phyloP scores from a whole-genome alignment of 2,797 vertebrate species.

The Mus minutoides region DNA sequence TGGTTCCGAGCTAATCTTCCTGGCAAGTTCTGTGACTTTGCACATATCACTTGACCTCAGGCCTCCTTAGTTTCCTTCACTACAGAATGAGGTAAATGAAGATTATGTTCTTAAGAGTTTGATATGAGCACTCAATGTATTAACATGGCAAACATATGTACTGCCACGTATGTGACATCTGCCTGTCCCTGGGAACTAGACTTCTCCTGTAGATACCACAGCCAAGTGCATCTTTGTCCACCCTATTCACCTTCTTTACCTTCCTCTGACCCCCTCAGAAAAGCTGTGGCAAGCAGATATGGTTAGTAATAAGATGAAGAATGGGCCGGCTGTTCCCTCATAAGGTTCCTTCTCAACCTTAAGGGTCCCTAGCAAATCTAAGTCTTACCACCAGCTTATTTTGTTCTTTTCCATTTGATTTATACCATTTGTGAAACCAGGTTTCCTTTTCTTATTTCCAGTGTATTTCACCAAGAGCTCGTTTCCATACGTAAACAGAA shows the following conservation, averaged over 20 bases:
- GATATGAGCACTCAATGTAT: background rate
- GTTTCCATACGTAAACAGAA: constrained; percentile 37
- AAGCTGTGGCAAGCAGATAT: background rate
- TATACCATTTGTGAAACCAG: background rate
- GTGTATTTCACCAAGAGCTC: constrained; percentile 53
- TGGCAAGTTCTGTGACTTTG: background rate
- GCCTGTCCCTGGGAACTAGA: background rate
- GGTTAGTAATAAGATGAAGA: constrained; percentile 38
- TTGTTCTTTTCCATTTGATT: background rate
- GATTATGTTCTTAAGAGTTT: background rate
- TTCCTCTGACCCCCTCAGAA: background rate
- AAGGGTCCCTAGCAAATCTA: background rate
- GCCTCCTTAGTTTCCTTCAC: background rate
- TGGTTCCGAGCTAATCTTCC: background rate
- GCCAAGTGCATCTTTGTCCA: background rate
- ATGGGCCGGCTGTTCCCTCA: background rate
- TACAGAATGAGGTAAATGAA: background rate
- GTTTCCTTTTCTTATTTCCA: background rate
- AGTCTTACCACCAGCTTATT: background rate
- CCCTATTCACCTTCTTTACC: background rate
- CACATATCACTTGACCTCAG: background rate
- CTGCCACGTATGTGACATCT: background rate
- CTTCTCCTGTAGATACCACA: background rate
- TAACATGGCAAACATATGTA: background rate
- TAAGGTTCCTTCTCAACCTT: background rate